Evolutionary conservation across 2,797 vertebrate genomes (phyloP).

Genomic region (Chiroxiphia lanceolata): DNA sequence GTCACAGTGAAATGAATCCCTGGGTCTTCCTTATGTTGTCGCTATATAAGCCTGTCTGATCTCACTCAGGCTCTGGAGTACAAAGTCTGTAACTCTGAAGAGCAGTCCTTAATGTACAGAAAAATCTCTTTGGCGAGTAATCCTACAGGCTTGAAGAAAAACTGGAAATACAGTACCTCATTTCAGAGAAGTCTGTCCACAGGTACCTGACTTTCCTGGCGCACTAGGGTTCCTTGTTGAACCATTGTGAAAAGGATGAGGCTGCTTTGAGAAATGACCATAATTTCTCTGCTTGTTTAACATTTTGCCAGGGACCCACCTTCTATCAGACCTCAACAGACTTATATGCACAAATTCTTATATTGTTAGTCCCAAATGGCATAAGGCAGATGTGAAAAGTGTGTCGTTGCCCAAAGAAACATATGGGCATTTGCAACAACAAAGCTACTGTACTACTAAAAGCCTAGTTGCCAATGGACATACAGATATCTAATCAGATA

Average conservation of each 20-base stretch:
- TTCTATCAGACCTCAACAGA: neutral
- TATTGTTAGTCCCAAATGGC: neutral
- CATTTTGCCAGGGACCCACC: neutral
- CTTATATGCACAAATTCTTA: neutral
- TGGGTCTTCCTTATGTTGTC: neutral
- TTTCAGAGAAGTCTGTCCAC: neutral
- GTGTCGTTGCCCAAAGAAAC: neutral
- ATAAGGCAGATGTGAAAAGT: neutral
- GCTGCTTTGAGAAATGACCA: neutral
- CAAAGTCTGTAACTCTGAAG: neutral
- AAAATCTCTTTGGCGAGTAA: neutral
- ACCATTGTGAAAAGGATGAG: neutral
- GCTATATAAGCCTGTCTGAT: neutral
- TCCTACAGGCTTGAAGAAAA: neutral
- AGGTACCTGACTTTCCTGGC: neutral
- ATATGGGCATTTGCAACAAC: neutral
- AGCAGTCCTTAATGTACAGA: neutral
- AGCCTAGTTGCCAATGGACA: neutral
- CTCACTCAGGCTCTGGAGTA: neutral
- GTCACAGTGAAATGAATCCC: neutral
- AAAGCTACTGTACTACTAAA: neutral
- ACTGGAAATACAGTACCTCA: neutral
- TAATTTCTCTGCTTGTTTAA: neutral
- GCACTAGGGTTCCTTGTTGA: neutral
- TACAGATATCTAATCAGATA: neutral